Evolutionary conservation across 2,888 invertebrate species (phyloP).

Genomic region (Limnephilus rhombicus): DNA sequence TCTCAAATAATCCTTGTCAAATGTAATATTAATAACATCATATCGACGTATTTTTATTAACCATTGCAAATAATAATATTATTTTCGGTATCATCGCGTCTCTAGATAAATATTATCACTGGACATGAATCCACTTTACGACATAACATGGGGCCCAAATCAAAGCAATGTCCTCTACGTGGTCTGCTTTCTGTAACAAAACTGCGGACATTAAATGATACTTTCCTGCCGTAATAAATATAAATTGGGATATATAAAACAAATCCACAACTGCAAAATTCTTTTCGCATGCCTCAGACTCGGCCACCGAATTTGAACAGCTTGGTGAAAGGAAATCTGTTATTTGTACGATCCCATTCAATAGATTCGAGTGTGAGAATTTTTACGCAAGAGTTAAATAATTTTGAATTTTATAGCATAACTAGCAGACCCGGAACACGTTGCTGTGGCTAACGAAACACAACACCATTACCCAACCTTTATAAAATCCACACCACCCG

Average conservation of each 20-base stretch:
- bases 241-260: neutral
- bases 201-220: conserved; percentile 9
- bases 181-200: conserved; percentile 15
- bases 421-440: no score
- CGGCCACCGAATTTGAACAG: neutral
- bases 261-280: neutral
- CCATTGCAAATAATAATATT: neutral
- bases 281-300: neutral
- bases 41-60: neutral
- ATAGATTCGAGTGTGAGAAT: neutral
- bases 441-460: no score
- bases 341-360: neutral
- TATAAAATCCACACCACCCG: no score
- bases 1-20: neutral
- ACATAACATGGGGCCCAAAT: conserved; percentile 14
- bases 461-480: no score
- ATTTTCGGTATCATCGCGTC: neutral
- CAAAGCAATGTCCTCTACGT: conserved; percentile 23
- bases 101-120: neutral
- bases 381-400: neutral
- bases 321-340: neutral
- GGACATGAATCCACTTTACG: conserved; percentile 5
- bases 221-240: neutral
- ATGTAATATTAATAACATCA: neutral
- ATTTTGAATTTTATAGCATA: neutral